Base-by-base conservation (phyloP, 2,888 invertebrate species). In the Lepidochitona cinerea region DNA sequence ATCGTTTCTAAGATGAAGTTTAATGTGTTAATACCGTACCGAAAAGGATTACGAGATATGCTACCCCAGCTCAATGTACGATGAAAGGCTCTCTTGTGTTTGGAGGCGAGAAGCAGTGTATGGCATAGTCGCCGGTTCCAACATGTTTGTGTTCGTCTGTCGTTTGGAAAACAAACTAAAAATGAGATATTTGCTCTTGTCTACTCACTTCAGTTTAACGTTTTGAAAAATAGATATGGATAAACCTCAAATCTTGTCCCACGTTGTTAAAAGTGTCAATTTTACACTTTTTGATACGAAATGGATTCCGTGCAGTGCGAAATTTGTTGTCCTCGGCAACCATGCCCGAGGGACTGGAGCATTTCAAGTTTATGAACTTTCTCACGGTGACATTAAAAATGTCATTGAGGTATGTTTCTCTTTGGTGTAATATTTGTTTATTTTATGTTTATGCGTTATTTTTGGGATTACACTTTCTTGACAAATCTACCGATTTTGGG, bases 241-340 rank as follows among this genome's bases (percentile, higher is more conserved):
- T 78, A 96, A 96, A 83, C 97, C 97, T 0, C 97, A 97, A 91
- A 95, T 98, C 84, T 96, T 98, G 82, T 94, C 95, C 73, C 96
- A 97, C 87, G 93, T 95, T 41, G 95, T 97, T 87, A 95, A 95
- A 88, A 92, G 94, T 32, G 91, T 97, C 0, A 94, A 95, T 87
- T 97, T 95, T 90, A 96, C 96, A 0, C 91, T 97, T 33, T 97
- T 96, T 89, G 98, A 98, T 88, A 94, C 95, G n/a, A 96, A 96
- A 92, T 98, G 98, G 98, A 94, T 98, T 85, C 98, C 98, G 0
- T 95, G 95, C 87, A 97, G 97, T 2, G 96, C 98, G 0, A 97
- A 97, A 91, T 96, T 98, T 91, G 94, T 97, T 76, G 94, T 95
- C 59, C 92, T 98, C 71, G 98, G 98, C 12, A 95, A 94, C 23